These are phyloP conservation scores for Shargacucullia verbasci DNA, from an alignment of 2,888 invertebrate species.

Conservation along the genomic window DNA sequence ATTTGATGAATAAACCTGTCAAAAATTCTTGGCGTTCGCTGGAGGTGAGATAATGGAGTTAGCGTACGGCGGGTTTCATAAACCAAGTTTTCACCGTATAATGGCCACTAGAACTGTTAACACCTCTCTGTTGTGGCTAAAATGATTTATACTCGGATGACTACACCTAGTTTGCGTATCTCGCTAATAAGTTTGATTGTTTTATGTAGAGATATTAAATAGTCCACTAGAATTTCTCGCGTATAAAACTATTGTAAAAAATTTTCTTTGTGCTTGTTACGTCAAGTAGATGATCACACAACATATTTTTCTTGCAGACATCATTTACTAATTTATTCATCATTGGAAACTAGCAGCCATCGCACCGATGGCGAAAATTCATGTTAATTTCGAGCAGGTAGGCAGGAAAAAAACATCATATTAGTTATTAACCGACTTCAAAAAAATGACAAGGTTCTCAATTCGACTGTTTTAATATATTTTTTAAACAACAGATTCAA, in stretches of 20 bases:
- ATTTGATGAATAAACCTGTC: constrained; percentile 34
- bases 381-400: no score
- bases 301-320: no score
- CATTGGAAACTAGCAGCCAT: no score
- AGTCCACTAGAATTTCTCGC: no score
- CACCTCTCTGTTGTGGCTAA: constrained; percentile 44
- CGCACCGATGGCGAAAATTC: no score
- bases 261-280: not conserved
- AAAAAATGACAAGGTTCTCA: no score
- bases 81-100: constrained; percentile 59
- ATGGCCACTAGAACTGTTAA: constrained; percentile 65
- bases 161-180: no score
- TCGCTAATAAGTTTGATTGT: not conserved
- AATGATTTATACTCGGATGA: constrained; percentile 19
- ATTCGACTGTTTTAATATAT: no score
- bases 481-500: no score
- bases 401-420: no score
- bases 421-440: no score
- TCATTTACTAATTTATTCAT: no score
- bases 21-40: constrained; percentile 47
- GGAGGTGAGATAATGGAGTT: constrained; percentile 63
- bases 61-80: constrained; percentile 53
- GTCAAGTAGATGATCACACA: constrained; percentile 4
- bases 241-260: not conserved
- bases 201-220: constrained; percentile 10